Conservation (phyloP, 2,888 invertebrate species). For the Drosophila mimetica region DNA sequence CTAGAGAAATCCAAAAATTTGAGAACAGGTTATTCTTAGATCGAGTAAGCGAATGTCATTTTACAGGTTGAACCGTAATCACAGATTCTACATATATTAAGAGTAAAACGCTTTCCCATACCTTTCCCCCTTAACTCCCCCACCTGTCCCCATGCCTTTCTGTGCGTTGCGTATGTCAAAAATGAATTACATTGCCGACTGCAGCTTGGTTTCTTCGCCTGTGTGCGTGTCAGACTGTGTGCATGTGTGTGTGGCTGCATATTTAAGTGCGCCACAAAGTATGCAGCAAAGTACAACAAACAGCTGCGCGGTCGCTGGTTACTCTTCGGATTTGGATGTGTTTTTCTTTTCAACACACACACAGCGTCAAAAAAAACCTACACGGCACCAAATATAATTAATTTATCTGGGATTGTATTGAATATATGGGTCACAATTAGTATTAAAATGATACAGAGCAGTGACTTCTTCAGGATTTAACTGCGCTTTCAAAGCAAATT, state of each 20-base stretch:
- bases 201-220: constrained; percentile 28
- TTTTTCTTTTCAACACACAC: constrained; percentile 50
- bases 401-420: background rate
- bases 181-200: constrained; percentile 69
- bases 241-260: constrained; percentile 53
- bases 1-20: too few relatives aligned
- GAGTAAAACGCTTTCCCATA: constrained; percentile 2
- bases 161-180: constrained; percentile 58
- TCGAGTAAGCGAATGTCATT: background rate
- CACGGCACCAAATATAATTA: background rate
- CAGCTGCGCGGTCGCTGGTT: constrained; percentile 57
- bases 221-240: constrained; percentile 30
- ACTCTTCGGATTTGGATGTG: constrained; percentile 62
- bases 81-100: constrained; percentile 5
- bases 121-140: background rate
- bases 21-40: too few relatives aligned
- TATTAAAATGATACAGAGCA: too few relatives aligned
- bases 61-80: background rate
- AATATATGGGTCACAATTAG: background rate
- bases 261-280: constrained; percentile 70
- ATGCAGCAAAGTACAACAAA: constrained; percentile 75
- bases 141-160: background rate
- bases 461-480: too few relatives aligned
- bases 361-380: background rate
- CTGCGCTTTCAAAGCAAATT: too few relatives aligned